Conservation (phyloP, 1,140 invertebrate species). For the Ooceraea biroi region DNA sequence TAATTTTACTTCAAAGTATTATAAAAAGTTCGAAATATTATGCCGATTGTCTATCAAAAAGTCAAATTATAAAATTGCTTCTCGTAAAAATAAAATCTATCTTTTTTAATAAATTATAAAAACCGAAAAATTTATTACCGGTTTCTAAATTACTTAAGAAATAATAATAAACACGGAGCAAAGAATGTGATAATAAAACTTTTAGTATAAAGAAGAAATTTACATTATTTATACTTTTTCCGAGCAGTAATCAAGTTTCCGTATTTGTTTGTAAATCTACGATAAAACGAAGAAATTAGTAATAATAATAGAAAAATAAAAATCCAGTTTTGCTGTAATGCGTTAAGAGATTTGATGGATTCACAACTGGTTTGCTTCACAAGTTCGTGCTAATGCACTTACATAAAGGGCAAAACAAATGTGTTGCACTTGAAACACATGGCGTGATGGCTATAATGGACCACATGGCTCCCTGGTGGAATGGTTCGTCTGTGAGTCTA, state of each 20-base stretch:
- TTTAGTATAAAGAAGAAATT: too few species aligned
- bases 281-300: neutral
- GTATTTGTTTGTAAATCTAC: neutral
- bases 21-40: neutral
- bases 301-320: neutral
- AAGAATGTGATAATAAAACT: too few species aligned
- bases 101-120: too few species aligned
- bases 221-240: too few species aligned
- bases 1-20: neutral
- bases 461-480: slow-evolving; percentile 72
- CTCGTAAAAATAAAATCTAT: too few species aligned
- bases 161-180: too few species aligned
- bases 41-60: too few species aligned
- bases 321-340: neutral
- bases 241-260: too few species aligned
- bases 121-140: too few species aligned
- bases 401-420: slow-evolving; percentile 47
- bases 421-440: slow-evolving; percentile 62
- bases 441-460: slow-evolving; percentile 57
- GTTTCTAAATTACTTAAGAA: too few species aligned
- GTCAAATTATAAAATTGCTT: too few species aligned
- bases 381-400: slow-evolving; percentile 4
- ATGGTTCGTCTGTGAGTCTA: slow-evolving; percentile 68
- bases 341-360: neutral
- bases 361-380: neutral